These are phyloP conservation scores for Sprattus sprattus DNA, from an alignment of 2,113 vertebrate species.

Conservation along the genomic window DNA sequence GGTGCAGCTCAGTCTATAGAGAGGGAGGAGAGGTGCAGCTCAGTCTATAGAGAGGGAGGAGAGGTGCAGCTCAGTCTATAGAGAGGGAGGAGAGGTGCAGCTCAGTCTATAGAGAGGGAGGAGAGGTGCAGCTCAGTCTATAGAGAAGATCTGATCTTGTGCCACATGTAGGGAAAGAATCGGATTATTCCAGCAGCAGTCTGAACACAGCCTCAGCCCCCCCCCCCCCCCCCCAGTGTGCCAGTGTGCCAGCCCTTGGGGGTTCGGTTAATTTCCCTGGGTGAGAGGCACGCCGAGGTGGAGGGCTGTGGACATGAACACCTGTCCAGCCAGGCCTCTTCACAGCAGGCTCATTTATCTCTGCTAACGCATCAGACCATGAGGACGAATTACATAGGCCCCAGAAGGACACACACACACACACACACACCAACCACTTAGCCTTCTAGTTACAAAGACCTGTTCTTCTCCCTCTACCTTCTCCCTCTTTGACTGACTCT, in stretches of 20 bases:
- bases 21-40: too few species aligned
- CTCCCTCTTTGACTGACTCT: neutral
- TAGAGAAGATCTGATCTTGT: neutral
- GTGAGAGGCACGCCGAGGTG: neutral
- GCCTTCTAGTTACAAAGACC: too few species aligned
- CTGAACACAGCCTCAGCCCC: too few species aligned
- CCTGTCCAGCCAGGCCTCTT: neutral
- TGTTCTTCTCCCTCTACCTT: neutral
- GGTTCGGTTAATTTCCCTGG: neutral
- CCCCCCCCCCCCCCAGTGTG: neutral
- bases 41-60: too few species aligned
- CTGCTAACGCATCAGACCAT: conserved; percentile 32
- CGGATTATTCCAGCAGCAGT: too few species aligned
- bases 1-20: too few species aligned
- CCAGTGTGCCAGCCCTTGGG: neutral
- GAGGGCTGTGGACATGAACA: neutral
- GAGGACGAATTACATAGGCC: conserved; percentile 51
- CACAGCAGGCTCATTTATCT: neutral
- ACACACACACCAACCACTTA: conserved; percentile 40
- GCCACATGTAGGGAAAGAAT: too few species aligned
- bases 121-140: too few species aligned
- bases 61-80: too few species aligned
- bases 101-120: too few species aligned
- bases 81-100: too few species aligned
- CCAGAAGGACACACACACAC: neutral